phyloP scores from a whole-genome alignment of 1,140 invertebrate genomes.

The Camponotus floridanus region DNA sequence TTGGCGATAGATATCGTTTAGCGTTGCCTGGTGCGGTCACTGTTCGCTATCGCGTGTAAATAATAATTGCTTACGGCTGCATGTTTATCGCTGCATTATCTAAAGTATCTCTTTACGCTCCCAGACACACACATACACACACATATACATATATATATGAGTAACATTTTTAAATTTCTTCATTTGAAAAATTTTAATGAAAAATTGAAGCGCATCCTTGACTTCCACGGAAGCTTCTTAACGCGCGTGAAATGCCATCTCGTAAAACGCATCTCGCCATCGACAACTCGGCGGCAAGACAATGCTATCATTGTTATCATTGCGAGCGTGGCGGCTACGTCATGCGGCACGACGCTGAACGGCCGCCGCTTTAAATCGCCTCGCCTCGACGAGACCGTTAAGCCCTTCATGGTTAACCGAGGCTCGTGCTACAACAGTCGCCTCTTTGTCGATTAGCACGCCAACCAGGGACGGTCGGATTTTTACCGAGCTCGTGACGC shows the following conservation, averaged over 20 bases:
- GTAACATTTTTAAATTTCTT: not conserved
- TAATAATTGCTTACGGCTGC: not conserved
- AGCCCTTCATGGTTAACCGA: conserved; percentile 73
- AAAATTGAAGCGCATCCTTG: not conserved
- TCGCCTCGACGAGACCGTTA: conserved; percentile 63
- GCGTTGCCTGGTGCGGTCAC: not conserved
- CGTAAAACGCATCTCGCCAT: conserved; percentile 23
- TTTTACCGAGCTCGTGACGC: conserved; percentile 60
- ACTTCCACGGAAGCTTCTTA: not conserved
- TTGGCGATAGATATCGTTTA: not conserved
- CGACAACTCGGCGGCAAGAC: conserved; percentile 70
- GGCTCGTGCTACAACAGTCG: conserved; percentile 70
- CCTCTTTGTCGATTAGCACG: conserved; percentile 73
- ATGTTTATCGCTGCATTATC: conserved; percentile 8
- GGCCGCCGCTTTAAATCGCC: conserved; percentile 69
- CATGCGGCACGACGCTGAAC: conserved; percentile 56
- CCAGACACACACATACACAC: not conserved
- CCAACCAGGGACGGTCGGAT: conserved; percentile 63
- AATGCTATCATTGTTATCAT: conserved; percentile 81
- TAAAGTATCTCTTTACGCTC: conserved; percentile 7
- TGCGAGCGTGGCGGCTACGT: conserved; percentile 52
- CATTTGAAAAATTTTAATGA: not conserved
- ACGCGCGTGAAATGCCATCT: conserved; percentile 5
- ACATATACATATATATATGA: not conserved
- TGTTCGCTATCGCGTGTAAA: conserved; percentile 1